Evolutionary conservation across 2,888 invertebrate species (phyloP).

Genomic region (Gnatocerus cornutus): DNA sequence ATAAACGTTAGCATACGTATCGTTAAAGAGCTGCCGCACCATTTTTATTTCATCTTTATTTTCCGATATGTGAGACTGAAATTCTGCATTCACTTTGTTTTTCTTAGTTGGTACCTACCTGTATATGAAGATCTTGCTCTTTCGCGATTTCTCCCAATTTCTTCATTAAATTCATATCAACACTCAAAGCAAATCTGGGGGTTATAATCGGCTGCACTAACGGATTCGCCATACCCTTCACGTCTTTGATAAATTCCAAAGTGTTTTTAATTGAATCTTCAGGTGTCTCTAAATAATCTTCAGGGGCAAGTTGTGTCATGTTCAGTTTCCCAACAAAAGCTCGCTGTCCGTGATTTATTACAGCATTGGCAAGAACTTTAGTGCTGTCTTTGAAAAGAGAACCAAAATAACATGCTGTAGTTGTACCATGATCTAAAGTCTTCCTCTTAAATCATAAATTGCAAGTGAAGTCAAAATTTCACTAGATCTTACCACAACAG

Average conservation of each 20-base stretch:
- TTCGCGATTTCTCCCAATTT: conserved; percentile 80
- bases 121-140: conserved; percentile 80
- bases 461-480: neutral
- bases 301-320: conserved; percentile 77
- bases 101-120: conserved; percentile 74
- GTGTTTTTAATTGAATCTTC: conserved; percentile 77
- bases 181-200: conserved; percentile 89
- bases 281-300: conserved; percentile 77
- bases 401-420: conserved; percentile 91
- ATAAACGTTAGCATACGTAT: conserved; percentile 85
- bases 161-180: conserved; percentile 81
- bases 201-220: conserved; percentile 86
- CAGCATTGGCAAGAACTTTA: conserved; percentile 80
- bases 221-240: conserved; percentile 77
- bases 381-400: conserved; percentile 84
- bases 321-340: conserved; percentile 92
- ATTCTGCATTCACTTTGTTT: conserved; percentile 51
- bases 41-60: conserved; percentile 81
- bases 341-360: conserved; percentile 81
- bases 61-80: conserved; percentile 91
- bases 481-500: conserved; percentile 82
- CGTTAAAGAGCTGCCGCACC: conserved; percentile 75
- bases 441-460: conserved; percentile 75
- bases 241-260: conserved; percentile 76
- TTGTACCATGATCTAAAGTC: conserved; percentile 86